phyloP scores from a whole-genome alignment of 2,888 invertebrate species.

The Thereva unica region DNA sequence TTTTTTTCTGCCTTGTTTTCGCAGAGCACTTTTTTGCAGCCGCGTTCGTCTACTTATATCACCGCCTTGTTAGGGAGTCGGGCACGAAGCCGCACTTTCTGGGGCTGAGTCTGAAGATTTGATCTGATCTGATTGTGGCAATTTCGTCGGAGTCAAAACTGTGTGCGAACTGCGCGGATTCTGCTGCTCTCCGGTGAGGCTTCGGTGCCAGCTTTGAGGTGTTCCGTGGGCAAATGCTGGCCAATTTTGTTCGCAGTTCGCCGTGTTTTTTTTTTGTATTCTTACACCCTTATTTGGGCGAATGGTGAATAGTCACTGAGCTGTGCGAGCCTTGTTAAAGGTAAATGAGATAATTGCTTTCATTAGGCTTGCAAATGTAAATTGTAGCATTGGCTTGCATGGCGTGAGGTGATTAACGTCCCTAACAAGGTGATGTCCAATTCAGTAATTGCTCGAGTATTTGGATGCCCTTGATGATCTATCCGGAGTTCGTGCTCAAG shows the following conservation, averaged over 20 bases:
- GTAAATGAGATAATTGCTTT: conserved; percentile 43
- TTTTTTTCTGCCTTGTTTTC: conserved; percentile 13
- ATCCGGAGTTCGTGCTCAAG: too few species aligned
- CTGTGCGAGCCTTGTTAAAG: conserved; percentile 29
- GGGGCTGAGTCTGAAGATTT: conserved; percentile 15
- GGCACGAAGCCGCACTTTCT: background rate
- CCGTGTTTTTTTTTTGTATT: conserved; percentile 11
- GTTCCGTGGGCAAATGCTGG: conserved; percentile 25
- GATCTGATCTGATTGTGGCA: conserved; percentile 35
- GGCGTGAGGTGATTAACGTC: conserved; percentile 27
- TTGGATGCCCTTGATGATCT: too few species aligned
- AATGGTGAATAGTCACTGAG: conserved; percentile 24
- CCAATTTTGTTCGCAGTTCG: conserved; percentile 35
- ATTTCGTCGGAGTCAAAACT: conserved; percentile 21
- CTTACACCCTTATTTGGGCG: background rate
- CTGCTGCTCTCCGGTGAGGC: conserved; percentile 10
- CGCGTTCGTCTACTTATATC: conserved; percentile 33
- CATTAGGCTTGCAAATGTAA: conserved; percentile 39
- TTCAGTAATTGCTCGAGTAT: conserved; percentile 16
- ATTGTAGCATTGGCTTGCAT: conserved; percentile 9
- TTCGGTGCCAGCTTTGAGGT: conserved; percentile 18
- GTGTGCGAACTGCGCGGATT: conserved; percentile 3
- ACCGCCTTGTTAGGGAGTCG: conserved; percentile 31
- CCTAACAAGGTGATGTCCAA: conserved; percentile 13
- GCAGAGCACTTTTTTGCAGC: conserved; percentile 7